Evolutionary conservation across 2,797 vertebrate genomes (phyloP), one percentile per base, ranked within the genome.

Genomic region (Falco cherrug): DNA sequence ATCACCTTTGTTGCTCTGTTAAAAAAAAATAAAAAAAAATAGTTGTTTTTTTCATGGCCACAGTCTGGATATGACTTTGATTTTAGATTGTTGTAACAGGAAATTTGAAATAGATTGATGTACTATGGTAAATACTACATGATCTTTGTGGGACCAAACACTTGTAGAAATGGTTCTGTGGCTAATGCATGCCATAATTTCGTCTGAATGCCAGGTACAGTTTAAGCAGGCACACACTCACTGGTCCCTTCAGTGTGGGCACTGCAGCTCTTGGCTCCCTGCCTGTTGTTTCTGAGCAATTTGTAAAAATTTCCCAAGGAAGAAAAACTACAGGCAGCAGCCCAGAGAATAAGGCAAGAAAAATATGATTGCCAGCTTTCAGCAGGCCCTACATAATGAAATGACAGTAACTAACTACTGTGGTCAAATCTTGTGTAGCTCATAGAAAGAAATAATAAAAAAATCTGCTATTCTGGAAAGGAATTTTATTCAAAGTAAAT

Each of bases 401-500:
- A 67, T 69, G 17, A 39, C 20, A 75, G 19, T 19, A 70, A 71
- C 48, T 70, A 63, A 70, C 29, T 61, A 28, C 26, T 51, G 26
- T 75, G 69, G 56, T 81, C 57, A 71, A 39, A 61, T 50, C 51
- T 33, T 43, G 35, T 25, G 54, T 24, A 2, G 13, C 21, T 82
- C 19, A 28, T 3, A 11, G 29, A 71, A 93, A 80, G 24, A 82
- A 85, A 78, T 43, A 75, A 53, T 73, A 50, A 57, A 76, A 4
- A 81, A 64, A 18, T 33, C 14, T 65, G 21, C 2, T 45, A 75
- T 1, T 22, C 41, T 18, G 20, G 57, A 86, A 79, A 85, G 11
- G 3, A 26, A 17, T 87, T 73, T 90, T 84, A 89, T 81, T 94
- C 41, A 86, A 91, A 75, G n/a, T 59, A 84, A 93, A 93, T 95